Percentiles rank a stretch among this genome's conserved stretches.
phyloP scores from a whole-genome alignment of 1,140 invertebrate genomes.

The Adoxophyes honmai region DNA sequence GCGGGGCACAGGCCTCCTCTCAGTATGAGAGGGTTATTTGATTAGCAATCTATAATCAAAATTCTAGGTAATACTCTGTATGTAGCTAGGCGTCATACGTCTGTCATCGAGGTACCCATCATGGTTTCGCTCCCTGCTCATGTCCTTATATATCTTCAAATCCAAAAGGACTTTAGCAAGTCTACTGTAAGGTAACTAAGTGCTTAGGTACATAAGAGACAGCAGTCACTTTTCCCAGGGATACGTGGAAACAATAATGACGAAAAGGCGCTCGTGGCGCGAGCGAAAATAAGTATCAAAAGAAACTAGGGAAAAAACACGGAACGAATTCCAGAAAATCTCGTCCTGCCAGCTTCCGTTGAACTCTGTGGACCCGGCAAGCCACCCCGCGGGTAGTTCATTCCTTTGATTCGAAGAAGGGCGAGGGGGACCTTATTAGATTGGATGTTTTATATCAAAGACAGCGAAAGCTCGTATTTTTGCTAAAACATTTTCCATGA shows the following conservation, averaged over 20 bases:
- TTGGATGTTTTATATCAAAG: constrained; percentile 22
- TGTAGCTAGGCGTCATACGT: too few relatives aligned
- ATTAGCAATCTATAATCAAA: too few relatives aligned
- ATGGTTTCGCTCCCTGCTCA: too few relatives aligned
- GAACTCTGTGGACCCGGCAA: constrained; percentile 1
- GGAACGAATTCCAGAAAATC: constrained; percentile 29
- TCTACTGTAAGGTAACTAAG: constrained; percentile 12
- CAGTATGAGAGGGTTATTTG: too few relatives aligned
- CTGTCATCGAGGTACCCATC: too few relatives aligned
- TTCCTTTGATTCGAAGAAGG: not conserved
- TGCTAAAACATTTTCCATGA: constrained; percentile 28
- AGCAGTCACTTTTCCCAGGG: constrained; percentile 17
- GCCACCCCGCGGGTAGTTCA: not conserved
- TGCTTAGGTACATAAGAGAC: constrained; percentile 9
- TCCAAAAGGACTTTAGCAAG: constrained; percentile 4
- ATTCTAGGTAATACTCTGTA: too few relatives aligned
- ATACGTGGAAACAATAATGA: constrained; percentile 21
- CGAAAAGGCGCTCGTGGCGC: constrained; percentile 1
- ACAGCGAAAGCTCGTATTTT: constrained; percentile 28
- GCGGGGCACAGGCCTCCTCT: too few relatives aligned
- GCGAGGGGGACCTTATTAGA: not conserved
- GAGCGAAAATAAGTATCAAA: constrained; percentile 20
- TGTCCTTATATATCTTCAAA: too few relatives aligned
- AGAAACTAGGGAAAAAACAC: constrained; percentile 30
- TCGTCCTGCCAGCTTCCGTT: constrained; percentile 20